Base-by-base conservation (phyloP, 2,888 invertebrate species). In the Empis stercorea region DNA sequence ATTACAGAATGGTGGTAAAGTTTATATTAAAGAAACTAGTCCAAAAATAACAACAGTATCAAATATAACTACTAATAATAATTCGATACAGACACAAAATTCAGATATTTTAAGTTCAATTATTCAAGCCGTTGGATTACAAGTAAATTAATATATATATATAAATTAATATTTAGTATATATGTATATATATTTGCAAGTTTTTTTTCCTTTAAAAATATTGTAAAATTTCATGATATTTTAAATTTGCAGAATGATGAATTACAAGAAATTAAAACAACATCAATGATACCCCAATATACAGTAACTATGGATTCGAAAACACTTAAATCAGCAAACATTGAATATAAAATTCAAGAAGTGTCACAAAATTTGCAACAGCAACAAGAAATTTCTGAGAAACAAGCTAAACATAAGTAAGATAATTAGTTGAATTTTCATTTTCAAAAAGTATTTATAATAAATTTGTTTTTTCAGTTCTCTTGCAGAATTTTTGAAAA, bases 1-100 rank as follows among this genome's bases (percentile, higher is more conserved):
- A 47, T 73, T 77, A 55, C 71, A 78, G 49, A 76, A 74, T 53
- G 78, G 78, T 32, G 80, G 79, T 45, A 79, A 78, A 64, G 74
- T 76, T n/a, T 76, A 76, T 54, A 75, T 76, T n/a, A 76, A 76
- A 58, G 76, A 40, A 14, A 14, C 10, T 20, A 34, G 13, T 15
- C 56, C 56, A 45, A 54, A 55, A 14, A 48, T 50, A 47, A 55
- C 56, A 50, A 53, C 54, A 50, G 51, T 55, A 27, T 13, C n/a
- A 10, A 34, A 52, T 15, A 34, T 46, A 14, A 30, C 44, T n/a
- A 11, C 48, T 9, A 38, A 49, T 10, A 44, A 15, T 32, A 47
- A 38, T 37, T 16, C 30, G 11, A 39, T 44, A 15, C 44, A 48
- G 27, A 48, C 46, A 30, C 48, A 48, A 34, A 54, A 58, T 32